Percentiles rank a stretch among this genome's conserved stretches.
phyloP scores from a whole-genome alignment of 2,888 invertebrate species.

The Anaspis maculata region DNA sequence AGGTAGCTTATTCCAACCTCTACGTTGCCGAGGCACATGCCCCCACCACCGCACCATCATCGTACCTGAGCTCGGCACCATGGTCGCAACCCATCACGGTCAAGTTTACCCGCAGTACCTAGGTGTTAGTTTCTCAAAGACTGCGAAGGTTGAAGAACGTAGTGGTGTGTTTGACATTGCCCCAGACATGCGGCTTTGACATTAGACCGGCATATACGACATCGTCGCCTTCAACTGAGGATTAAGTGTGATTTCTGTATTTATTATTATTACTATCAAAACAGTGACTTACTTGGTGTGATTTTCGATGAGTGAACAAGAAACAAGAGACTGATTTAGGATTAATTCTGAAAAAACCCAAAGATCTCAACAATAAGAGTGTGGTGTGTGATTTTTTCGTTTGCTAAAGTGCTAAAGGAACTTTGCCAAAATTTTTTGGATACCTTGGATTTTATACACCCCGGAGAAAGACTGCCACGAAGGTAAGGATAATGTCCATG shows the following conservation, averaged over 20 bases:
- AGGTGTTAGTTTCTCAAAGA: slow-evolving; percentile 39
- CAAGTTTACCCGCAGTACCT: slow-evolving; percentile 41
- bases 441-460: slow-evolving; percentile 33
- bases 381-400: no score
- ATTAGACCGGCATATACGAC: slow-evolving; percentile 11
- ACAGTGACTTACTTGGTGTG: slow-evolving; percentile 11
- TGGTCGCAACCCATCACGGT: slow-evolving; percentile 37
- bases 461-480: slow-evolving; percentile 29
- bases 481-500: slow-evolving; percentile 22
- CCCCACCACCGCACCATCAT: slow-evolving; percentile 36
- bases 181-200: slow-evolving; percentile 20
- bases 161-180: slow-evolving; percentile 20
- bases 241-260: slow-evolving; percentile 1
- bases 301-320: slow-evolving; percentile 6
- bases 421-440: slow-evolving; percentile 33
- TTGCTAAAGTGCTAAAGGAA: no score
- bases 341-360: no score
- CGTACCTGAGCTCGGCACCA: slow-evolving; percentile 32
- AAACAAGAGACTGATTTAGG: no score
- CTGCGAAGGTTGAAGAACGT: slow-evolving; percentile 30
- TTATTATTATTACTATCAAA: neutral
- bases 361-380: no score
- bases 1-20: no score
- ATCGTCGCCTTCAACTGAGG: slow-evolving; percentile 5
- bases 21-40: no score